Conservation (phyloP, 2,888 invertebrate genomes). For the Rhaphigaster nebulosa region DNA sequence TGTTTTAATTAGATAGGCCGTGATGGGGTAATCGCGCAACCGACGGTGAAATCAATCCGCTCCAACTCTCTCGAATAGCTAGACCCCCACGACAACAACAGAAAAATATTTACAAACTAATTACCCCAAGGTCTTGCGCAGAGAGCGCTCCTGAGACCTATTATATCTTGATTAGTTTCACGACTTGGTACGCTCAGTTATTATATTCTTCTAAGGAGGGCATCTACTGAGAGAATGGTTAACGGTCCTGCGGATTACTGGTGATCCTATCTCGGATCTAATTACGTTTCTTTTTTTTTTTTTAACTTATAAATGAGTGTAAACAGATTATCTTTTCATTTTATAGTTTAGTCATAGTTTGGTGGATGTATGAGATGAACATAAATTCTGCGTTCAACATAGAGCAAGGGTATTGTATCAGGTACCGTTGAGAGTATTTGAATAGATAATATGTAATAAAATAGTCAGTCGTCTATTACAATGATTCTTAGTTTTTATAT, state of each 20-base stretch:
- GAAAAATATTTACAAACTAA: conserved; percentile 26
- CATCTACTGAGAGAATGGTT: not conserved
- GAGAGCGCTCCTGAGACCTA: not conserved
- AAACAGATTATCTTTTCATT: not conserved
- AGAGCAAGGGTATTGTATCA: not conserved
- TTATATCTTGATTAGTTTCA: conserved; percentile 40
- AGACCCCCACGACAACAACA: not conserved
- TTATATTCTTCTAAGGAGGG: not conserved
- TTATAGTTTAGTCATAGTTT: not conserved
- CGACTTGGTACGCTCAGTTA: conserved; percentile 8
- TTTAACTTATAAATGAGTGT: not conserved
- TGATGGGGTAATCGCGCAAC: not conserved
- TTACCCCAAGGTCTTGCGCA: not conserved
- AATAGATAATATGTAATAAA: too few relatives aligned
- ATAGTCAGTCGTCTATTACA: too few relatives aligned
- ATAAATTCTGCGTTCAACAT: not conserved
- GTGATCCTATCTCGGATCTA: not conserved
- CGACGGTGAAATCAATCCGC: not conserved
- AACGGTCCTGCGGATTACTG: conserved; percentile 9
- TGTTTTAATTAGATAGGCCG: conserved; percentile 17
- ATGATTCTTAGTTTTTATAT: too few relatives aligned
- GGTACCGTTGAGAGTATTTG: too few relatives aligned
- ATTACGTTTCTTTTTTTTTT: not conserved
- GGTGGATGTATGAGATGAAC: not conserved
- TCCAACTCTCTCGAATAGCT: not conserved